Evolutionary conservation across 2,888 invertebrate species (phyloP), one percentile per base, ranked within the genome.

Genomic region (Pardosa pseudoannulata): DNA sequence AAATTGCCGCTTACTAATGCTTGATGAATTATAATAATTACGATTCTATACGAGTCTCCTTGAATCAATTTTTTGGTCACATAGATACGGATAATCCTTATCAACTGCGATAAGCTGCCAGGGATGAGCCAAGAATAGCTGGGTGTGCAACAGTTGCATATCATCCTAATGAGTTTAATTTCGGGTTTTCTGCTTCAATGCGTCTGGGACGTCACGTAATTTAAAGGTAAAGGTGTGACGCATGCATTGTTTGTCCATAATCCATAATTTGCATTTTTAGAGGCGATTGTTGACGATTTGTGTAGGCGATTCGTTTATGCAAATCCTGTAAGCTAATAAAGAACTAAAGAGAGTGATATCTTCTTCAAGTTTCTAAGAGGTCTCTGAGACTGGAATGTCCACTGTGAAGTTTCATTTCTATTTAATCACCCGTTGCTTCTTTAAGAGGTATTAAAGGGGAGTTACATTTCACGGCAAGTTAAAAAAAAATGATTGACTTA

Each of bases 141-240:
- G 56, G 56, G 56, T 56, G 56, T 56, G 56, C 56, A 56, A 23
- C 56, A 23, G 56, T 56, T 23, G 19, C 23, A 56, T 23, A 56
- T 56, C 3, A 23, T 56, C 11, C 56, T 56, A 56, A 56, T 56
- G 56, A 56, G 56, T 56, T 56, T 56, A 56, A 56, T 56, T 56
- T 56, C 3, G 23, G 56, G 56, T 19, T 56, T 56, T 56, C 19
- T 56, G 56, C 56, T 23, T 56, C 56, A 11, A 2, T 56, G 56
- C 23, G 23, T 23, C 23, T 11, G 56, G 3, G 5, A 56, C 5
- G 56, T 23, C 56, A 56, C 56, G 56, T 19, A 23, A 3, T 23
- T n/a, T 46, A 16, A 16, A 7, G n/a, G 23, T 11, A 56, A 23
- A 56, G 56, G 56, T 23, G 56, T 56, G 56, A 56, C 56, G 56